Conservation (phyloP, 2,113 vertebrate genomes). For the Aptenodytes patagonicus region DNA sequence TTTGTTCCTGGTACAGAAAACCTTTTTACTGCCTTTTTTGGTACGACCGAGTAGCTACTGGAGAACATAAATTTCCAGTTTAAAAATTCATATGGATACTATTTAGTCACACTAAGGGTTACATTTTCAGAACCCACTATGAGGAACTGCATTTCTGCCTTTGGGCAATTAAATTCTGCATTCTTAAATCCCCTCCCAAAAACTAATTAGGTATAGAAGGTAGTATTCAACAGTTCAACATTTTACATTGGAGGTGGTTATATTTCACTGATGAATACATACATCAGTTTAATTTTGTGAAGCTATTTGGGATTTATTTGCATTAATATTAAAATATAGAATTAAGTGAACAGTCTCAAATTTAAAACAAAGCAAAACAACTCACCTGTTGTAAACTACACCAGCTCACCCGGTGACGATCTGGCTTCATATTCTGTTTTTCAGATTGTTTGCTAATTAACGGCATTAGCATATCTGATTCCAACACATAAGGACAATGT, state of each 20-base stretch:
- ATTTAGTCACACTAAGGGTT: neutral
- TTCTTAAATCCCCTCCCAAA: neutral
- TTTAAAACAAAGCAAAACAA: neutral
- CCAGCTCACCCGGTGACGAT: rapidly evolving
- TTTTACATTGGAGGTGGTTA: neutral
- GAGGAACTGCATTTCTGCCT: neutral
- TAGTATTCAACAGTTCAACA: neutral
- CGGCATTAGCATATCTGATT: neutral
- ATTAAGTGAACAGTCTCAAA: neutral
- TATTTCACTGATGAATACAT: neutral
- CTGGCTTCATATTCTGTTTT: neutral
- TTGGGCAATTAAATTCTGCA: neutral
- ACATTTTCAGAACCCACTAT: neutral
- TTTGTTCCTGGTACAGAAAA: neutral
- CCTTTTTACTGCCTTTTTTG: neutral
- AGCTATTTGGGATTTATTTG: neutral
- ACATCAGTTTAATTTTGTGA: neutral
- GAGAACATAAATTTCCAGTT: neutral
- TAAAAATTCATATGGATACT: neutral
- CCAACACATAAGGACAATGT: neutral
- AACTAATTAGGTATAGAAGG: neutral
- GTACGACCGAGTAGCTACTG: neutral
- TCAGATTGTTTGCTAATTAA: neutral
- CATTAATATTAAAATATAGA: neutral
- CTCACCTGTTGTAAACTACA: neutral